Conservation (phyloP, 2,113 vertebrate species). For the Triplophysa rosa region DNA sequence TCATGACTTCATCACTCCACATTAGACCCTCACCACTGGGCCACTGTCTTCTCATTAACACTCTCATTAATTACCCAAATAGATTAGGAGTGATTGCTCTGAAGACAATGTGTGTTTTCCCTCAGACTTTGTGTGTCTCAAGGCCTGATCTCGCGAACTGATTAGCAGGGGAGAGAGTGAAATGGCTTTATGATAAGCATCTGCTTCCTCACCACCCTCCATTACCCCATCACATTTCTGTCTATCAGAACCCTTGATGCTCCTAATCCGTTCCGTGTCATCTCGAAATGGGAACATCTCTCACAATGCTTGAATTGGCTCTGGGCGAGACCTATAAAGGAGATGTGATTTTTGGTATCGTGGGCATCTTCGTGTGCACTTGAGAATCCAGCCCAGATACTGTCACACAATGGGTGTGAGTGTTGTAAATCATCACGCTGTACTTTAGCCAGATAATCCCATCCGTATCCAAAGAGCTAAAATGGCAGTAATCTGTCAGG, state of each 20-base stretch:
- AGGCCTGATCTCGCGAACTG: constrained; percentile 45
- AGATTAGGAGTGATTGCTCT: constrained; percentile 50
- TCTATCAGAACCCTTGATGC: constrained; percentile 17
- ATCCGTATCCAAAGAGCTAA: constrained; percentile 13
- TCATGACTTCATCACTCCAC: constrained; percentile 41
- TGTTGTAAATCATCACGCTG: constrained; percentile 15
- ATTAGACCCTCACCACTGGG: constrained; percentile 43
- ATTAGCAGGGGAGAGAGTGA: constrained; percentile 42
- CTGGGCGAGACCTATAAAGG: neutral
- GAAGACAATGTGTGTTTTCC: constrained; percentile 30
- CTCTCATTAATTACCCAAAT: constrained; percentile 53
- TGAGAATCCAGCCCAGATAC: constrained; percentile 11
- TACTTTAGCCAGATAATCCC: constrained; percentile 30
- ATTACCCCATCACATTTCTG: constrained; percentile 43
- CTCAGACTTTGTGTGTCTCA: constrained; percentile 37
- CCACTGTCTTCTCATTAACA: constrained; percentile 50
- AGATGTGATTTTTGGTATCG: constrained; percentile 22
- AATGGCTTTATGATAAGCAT: constrained; percentile 46
- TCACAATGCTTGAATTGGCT: neutral
- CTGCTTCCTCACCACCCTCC: constrained; percentile 41
- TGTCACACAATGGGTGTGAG: constrained; percentile 8
- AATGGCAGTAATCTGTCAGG: constrained; percentile 15
- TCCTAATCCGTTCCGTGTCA: constrained; percentile 5
- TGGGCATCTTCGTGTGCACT: neutral
- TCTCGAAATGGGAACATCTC: constrained; percentile 10